Evolutionary conservation across 2,113 vertebrate genomes (phyloP).

Genomic region (Dromas ardeola): DNA sequence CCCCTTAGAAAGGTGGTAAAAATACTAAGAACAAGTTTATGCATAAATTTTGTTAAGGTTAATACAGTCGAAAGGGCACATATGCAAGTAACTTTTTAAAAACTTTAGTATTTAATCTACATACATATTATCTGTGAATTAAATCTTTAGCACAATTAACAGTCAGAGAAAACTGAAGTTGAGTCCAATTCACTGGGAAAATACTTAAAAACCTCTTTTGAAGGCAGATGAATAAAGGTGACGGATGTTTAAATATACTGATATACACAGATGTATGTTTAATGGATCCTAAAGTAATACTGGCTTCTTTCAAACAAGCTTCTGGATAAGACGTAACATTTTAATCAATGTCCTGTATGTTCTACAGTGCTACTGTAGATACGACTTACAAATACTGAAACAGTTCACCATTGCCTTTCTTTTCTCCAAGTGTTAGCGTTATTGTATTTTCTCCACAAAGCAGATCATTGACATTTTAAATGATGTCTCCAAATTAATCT

Average conservation of each 20-base stretch:
- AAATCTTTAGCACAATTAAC: not conserved
- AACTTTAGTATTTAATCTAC: not conserved
- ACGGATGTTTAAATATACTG: not conserved
- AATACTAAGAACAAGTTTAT: not conserved
- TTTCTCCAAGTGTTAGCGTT: not conserved
- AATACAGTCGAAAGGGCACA: not conserved
- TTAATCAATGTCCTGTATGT: slow-evolving; percentile 16
- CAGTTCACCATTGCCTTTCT: not conserved
- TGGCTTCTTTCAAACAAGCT: slow-evolving; percentile 26
- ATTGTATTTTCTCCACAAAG: not conserved
- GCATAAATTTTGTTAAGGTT: not conserved
- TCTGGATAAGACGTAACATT: slow-evolving; percentile 24
- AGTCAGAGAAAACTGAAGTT: not conserved
- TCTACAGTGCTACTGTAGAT: not conserved
- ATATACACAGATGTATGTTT: not conserved
- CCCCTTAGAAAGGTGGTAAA: not conserved
- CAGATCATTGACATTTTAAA: slow-evolving; percentile 53
- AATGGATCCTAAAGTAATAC: slow-evolving; percentile 23
- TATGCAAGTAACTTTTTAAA: not conserved
- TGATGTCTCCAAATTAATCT: slow-evolving; percentile 61
- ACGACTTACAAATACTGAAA: slow-evolving; percentile 38
- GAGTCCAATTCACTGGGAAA: not conserved
- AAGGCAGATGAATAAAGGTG: not conserved
- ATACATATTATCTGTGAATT: not conserved
- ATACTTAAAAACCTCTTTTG: slow-evolving; percentile 12